Percentiles rank a stretch among this genome's conserved stretches.
phyloP scores from a whole-genome alignment of 2,113 vertebrate genomes.

The Mus pahari region DNA sequence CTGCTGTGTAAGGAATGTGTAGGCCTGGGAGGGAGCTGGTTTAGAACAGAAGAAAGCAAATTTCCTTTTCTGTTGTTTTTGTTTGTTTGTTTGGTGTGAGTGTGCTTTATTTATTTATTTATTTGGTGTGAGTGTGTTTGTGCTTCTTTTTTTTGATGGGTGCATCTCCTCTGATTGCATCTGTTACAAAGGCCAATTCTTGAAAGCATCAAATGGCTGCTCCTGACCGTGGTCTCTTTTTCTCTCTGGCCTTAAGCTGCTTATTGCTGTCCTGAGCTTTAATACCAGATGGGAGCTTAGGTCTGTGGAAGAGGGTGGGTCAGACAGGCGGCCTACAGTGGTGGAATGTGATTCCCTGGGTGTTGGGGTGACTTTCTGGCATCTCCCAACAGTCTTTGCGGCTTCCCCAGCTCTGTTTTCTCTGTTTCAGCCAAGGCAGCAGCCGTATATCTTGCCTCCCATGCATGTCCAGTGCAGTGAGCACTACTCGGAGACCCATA shows the following conservation, averaged over 20 bases:
- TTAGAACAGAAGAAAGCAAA: not conserved
- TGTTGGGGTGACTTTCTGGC: fast-evolving
- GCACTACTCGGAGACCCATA: constrained; percentile 95
- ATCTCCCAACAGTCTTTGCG: not conserved
- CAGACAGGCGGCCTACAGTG: not conserved
- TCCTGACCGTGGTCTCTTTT: not conserved
- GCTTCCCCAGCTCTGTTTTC: constrained; percentile 45
- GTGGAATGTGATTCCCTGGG: fast-evolving
- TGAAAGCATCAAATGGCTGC: not conserved
- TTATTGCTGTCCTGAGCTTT: not conserved
- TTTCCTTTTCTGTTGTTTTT: not conserved
- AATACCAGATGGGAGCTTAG: not conserved
- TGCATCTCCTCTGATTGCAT: not conserved
- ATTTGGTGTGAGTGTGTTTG: no score
- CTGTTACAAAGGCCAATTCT: not conserved
- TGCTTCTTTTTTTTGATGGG: not conserved
- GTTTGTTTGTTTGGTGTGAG: no score
- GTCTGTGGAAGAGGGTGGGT: not conserved
- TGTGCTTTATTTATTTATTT: no score
- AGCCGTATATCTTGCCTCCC: constrained; percentile 94
- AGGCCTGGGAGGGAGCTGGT: not conserved
- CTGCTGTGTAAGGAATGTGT: no score
- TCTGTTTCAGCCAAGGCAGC: constrained; percentile 93
- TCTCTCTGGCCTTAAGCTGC: not conserved
- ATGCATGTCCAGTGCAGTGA: constrained; percentile 95